Evolutionary conservation across 64 coral and sea anemone genomes (phyloP).

Genomic region (Montipora sp.): DNA sequence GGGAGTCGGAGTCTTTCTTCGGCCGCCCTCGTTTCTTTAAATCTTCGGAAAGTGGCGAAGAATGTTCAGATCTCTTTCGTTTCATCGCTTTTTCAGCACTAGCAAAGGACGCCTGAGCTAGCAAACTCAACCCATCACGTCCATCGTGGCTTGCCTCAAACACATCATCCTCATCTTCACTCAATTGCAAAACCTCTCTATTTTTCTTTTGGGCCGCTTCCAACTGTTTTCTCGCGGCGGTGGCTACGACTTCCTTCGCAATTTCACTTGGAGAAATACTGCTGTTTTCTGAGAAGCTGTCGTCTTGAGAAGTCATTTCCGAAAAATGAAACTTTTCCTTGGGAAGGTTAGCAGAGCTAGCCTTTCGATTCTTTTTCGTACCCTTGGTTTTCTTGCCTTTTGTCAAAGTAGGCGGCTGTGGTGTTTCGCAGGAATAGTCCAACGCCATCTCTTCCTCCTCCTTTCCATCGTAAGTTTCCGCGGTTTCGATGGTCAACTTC

Average conservation of each 20-base stretch:
- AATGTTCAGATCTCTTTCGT: slow-evolving; percentile 12
- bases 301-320: slow-evolving; percentile 20
- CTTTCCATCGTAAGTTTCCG: slow-evolving; percentile 5
- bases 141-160: slow-evolving; percentile 28
- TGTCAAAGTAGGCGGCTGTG: neutral
- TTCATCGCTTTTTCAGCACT: slow-evolving; percentile 37
- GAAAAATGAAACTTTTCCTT: slow-evolving; percentile 46
- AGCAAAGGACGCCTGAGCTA: slow-evolving; percentile 59
- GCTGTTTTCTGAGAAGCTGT: slow-evolving; percentile 27
- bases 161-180: slow-evolving; percentile 64
- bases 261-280: slow-evolving; percentile 32
- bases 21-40: slow-evolving; percentile 46
- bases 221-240: slow-evolving; percentile 43
- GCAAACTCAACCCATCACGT: slow-evolving; percentile 46
- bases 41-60: slow-evolving; percentile 29
- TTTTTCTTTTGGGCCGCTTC: slow-evolving; percentile 42
- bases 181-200: neutral
- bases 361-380: slow-evolving; percentile 60
- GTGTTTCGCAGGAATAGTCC: slow-evolving; percentile 27
- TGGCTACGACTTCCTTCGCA: slow-evolving; percentile 37
- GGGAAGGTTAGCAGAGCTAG: neutral
- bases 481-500: slow-evolving; percentile 22
- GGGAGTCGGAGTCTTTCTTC: slow-evolving; percentile 31
- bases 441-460: slow-evolving; percentile 38
- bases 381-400: slow-evolving; percentile 60